Evolutionary conservation across 2,113 vertebrate species (phyloP).

Genomic region (Raja brachyura): DNA sequence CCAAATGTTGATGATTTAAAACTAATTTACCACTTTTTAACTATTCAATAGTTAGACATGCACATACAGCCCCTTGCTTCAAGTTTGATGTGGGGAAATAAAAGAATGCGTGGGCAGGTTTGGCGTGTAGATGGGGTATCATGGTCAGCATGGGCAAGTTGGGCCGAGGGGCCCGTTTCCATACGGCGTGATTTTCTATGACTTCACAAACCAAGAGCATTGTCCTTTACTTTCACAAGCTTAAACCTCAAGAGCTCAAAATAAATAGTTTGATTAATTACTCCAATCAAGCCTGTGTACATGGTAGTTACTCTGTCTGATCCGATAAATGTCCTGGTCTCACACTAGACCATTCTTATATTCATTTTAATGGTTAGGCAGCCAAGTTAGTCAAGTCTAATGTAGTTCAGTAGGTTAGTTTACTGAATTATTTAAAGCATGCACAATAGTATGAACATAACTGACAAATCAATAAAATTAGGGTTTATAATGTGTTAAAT

Average conservation of each 20-base stretch:
- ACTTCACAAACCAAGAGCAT: not conserved
- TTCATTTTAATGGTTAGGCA: not conserved
- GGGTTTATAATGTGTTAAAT: not conserved
- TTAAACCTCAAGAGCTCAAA: constrained; percentile 13
- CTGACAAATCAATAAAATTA: not conserved
- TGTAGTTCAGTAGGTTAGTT: not conserved
- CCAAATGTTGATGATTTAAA: not conserved
- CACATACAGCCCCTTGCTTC: not conserved
- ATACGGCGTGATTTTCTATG: not conserved
- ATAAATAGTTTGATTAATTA: not conserved
- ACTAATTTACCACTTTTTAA: not conserved
- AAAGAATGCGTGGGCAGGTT: not conserved
- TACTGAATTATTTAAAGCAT: not conserved
- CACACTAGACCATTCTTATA: not conserved
- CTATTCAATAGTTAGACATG: not conserved
- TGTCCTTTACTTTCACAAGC: not conserved
- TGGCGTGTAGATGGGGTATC: too few species aligned
- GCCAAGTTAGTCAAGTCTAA: not conserved
- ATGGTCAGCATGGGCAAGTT: too few species aligned
- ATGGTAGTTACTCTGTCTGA: not conserved
- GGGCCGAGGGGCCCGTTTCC: too few species aligned
- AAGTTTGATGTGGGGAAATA: not conserved
- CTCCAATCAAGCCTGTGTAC: not conserved
- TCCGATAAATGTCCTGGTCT: not conserved
- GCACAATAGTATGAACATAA: not conserved